A percentile compares a stretch with the other conserved stretches of the same genome.
These are phyloP conservation scores for Amiota communis DNA, from an alignment of 2,888 invertebrate species.

Conservation along the genomic window DNA sequence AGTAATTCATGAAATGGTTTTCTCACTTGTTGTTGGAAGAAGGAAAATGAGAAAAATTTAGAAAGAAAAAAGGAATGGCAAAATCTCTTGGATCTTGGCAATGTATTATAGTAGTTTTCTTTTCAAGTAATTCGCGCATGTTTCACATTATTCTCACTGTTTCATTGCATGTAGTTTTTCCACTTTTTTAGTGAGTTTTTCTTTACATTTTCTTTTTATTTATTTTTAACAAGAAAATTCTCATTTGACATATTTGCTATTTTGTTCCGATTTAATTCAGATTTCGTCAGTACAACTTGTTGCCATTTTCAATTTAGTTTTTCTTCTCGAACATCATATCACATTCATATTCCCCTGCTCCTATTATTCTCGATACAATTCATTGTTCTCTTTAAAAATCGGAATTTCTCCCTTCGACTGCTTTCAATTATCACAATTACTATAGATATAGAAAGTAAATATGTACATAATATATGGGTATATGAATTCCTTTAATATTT, in stretches of 20 bases:
- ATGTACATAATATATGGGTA: no score
- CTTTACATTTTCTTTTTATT: conserved; percentile 6
- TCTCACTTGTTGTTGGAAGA: neutral
- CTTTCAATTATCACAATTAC: no score
- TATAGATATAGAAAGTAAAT: no score
- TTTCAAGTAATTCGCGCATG: neutral
- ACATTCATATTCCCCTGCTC: no score
- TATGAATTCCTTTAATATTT: no score
- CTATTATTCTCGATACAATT: no score
- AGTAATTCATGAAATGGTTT: conserved; percentile 14
- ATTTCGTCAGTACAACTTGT: conserved; percentile 50
- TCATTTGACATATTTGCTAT: conserved; percentile 29
- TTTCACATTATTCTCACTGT: neutral
- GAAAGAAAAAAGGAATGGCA: no score
- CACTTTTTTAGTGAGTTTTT: conserved; percentile 14
- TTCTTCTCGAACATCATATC: no score
- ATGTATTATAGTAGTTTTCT: neutral
- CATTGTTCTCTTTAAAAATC: no score
- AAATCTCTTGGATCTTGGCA: no score
- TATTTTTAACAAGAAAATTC: neutral
- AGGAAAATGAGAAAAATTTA: neutral
- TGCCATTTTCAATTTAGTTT: conserved; percentile 40
- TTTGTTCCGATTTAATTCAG: conserved; percentile 11
- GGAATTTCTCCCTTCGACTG: no score
- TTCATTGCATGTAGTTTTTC: conserved; percentile 1